Conservation (phyloP, 2,888 invertebrate species). For the Gonocerus acuteangulatus region DNA sequence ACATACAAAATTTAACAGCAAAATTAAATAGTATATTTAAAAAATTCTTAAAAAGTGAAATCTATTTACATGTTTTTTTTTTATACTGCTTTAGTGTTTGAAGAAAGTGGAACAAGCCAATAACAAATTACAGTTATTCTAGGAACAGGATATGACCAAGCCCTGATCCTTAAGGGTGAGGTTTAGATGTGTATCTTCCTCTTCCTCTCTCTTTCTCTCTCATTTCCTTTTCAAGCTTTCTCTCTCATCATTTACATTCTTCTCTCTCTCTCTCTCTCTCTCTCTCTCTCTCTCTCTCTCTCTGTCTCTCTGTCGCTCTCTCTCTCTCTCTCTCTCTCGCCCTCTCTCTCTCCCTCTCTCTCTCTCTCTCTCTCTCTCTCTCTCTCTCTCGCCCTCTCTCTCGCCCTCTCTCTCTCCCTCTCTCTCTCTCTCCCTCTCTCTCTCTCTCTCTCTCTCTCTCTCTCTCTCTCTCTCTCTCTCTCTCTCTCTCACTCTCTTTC, state of each 20-base stretch:
- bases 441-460: constrained; percentile 17
- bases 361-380: constrained; percentile 14
- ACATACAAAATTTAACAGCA: too few relatives aligned
- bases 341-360: constrained; percentile 3
- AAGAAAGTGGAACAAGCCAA: too few relatives aligned
- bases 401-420: constrained; percentile 13
- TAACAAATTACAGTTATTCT: too few relatives aligned
- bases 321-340: background rate
- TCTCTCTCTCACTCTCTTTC: too few relatives aligned
- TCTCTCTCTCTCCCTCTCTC: constrained; percentile 15
- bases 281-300: background rate
- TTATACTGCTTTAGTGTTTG: too few relatives aligned
- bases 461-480: constrained; percentile 4
- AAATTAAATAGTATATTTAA: too few relatives aligned
- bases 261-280: background rate
- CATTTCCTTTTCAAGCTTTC: background rate
- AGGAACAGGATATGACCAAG: too few relatives aligned
- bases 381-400: constrained; percentile 13
- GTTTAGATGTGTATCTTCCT: too few relatives aligned
- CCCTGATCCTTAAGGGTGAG: too few relatives aligned
- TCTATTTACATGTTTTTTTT: too few relatives aligned
- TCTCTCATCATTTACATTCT: background rate
- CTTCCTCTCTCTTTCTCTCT: too few relatives aligned
- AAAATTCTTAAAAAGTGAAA: too few relatives aligned
- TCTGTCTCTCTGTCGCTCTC: background rate